Evolutionary conservation across 2,888 invertebrate genomes (phyloP), one percentile per base, ranked within the genome.

Genomic region (Ochropleura leucogaster): DNA sequence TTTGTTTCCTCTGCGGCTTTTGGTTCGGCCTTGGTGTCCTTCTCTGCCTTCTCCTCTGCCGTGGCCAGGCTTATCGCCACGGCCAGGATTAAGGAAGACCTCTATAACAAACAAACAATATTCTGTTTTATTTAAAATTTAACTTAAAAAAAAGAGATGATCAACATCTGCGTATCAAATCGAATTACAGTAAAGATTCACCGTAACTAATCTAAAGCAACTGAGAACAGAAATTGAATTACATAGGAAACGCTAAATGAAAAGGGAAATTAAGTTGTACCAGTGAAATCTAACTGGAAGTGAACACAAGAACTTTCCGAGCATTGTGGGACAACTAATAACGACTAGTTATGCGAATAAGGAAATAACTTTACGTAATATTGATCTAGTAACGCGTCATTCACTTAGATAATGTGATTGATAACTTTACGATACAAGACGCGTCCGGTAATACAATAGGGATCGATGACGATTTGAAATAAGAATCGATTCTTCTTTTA

Each of bases 11-110:
- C 95, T 65, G 92, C 94, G 86, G 93, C 92, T 89, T 94, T 92
- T 78, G 92, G 90, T 92, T 95, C 95, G 93, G 96, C 96, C 94
- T 96, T 96, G 74, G 91, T 92, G 85, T 94, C 92, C 87, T 94
- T 93, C 86, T 95, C 95, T 84, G 93, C 96, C 94, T 95, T 96
- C 89, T 96, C 96, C 94, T 96, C 96, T 95, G 96, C 96, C 95
- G 95, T 95, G 95, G 94, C 96, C 94, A 96, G 96, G 95, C 96
- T 92, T 92, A 96, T 89, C 89, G 94, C 96, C 95, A 96, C 95
- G 94, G 96, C 96, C 96, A 95, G 91, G 96, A 96, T 91, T 87
- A 96, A 93, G 94, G 94, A 93, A 91, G 94, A 92, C 91, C 94
- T 95, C 96, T 96, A 95, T 5, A 95, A 94, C 14, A 59, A 84